Evolutionary conservation across 1,140 invertebrate species (phyloP), one percentile per base, ranked within the genome.

Genomic region (Diuraphis noxia): DNA sequence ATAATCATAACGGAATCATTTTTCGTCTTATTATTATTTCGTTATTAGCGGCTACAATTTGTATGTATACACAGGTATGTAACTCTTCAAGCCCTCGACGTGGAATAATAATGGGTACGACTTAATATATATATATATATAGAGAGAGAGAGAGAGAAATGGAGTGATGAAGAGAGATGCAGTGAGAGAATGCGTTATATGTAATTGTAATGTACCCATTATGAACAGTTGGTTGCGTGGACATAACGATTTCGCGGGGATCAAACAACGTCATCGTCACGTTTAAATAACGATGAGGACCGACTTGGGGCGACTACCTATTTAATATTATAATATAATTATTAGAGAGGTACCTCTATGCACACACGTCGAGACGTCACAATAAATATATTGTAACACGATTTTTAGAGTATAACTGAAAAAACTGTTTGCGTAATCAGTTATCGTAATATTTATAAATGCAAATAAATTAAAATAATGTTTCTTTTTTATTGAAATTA

Each of bases 1-100:
- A 72, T 72, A 72, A 72, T 72, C 56, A 72, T 72, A 72, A 72
- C 56, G 56, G 56, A 72, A 72, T 72, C 56, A 72, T 72, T 72
- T 72, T 63, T 72, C 30, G 23, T 30, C 4, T 72, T 72, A 63
- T 63, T n/a, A 72, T 72, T 72, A 72, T 72, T 72, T 72, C 13
- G 30, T 72, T 72, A 72, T 72, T 72, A 72, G 56, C 8, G 56
- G 56, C 56, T 72, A 72, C 56, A 72, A 13, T 34, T 72, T 72
- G 56, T 72, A 72, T 72, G 56, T 72, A 72, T 72, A 72, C 56
- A 72, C 30, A n/a, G 30, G 56, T n/a, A 6, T n/a, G 56, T 72
- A 72, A 72, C 56, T n/a, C 56, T n/a, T 72, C 30, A 19, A 72
- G 56, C 13, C 56, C 56, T 72, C 56, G 30, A 72, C 56, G 30